Evolutionary conservation across 2,797 vertebrate species (phyloP).

Genomic region (Melanotaenia parkinsoni): DNA sequence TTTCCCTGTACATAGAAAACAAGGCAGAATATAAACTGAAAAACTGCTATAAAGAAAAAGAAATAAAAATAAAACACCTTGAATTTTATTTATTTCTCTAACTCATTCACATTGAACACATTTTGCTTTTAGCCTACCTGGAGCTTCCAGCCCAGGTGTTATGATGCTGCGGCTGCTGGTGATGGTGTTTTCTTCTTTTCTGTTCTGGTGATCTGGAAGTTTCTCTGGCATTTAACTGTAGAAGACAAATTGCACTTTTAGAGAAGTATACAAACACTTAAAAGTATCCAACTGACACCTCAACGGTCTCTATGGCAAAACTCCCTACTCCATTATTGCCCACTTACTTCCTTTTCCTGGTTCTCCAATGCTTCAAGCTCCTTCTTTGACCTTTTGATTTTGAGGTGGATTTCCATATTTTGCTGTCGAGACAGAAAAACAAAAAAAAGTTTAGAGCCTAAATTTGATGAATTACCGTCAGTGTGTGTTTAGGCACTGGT

Average conservation of each 20-base stretch:
- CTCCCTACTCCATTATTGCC: not conserved
- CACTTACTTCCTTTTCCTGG: slow-evolving; percentile 91
- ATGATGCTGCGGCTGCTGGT: slow-evolving; percentile 68
- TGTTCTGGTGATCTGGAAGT: slow-evolving; percentile 74
- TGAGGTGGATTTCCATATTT: slow-evolving; percentile 98
- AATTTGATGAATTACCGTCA: not conserved
- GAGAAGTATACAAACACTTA: not conserved
- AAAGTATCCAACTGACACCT: not conserved
- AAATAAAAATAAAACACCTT: not conserved
- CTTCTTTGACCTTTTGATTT: slow-evolving; percentile 95
- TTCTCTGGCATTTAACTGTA: slow-evolving; percentile 76
- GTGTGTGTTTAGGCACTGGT: not conserved
- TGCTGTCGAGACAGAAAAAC: slow-evolving; percentile 80
- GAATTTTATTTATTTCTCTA: not conserved
- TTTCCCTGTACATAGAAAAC: slow-evolving; percentile 66
- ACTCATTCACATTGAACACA: not conserved
- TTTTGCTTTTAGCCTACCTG: slow-evolving; percentile 61
- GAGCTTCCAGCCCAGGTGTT: slow-evolving; percentile 80
- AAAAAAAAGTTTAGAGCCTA: slow-evolving; percentile 12
- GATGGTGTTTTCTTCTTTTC: slow-evolving; percentile 80
- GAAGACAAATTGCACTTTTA: slow-evolving; percentile 14
- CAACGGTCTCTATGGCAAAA: not conserved
- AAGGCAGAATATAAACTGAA: not conserved
- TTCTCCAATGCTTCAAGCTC: slow-evolving; percentile 95
- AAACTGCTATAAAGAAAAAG: not conserved